Evolutionary conservation across 2,113 vertebrate species (phyloP), one percentile per base, ranked within the genome.

Genomic region (Xenus cinereus): DNA sequence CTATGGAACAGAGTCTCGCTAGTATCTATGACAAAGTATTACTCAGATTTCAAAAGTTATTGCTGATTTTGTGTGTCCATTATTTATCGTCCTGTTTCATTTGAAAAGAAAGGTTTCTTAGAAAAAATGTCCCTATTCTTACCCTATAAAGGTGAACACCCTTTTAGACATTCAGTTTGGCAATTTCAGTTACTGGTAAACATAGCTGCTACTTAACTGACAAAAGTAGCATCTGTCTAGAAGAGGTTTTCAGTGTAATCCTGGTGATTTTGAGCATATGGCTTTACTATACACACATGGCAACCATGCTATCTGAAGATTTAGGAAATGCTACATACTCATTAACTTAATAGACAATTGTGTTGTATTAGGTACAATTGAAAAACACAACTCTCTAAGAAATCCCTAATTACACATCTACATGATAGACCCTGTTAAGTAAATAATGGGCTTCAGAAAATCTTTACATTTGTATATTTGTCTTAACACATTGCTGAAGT

Each of bases 291-390:
- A 50, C 54, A 37, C 39, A 84, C 10, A 17, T 51, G 69, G 57
- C 30, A 92, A 79, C 37, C 62, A 81, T 35, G 59, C 37, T 95
- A 84, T 72, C 85, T 94, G 84, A 89, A 78, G 48, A 80, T 97
- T 95, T 95, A 97, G 92, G 89, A 94, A 96, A 95, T 80, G 46
- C 88, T 77, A 64, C 35, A 22, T 90, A 37, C n/a, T 93, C 95
- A 95, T 96, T 96, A 96, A 89, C 54, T 95, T 97, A 96, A 87
- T 91, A 97, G 88, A 93, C 23, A 97, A 91, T 97, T 97, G 94
- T n/a, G 30, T 14, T 84, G 39, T 30, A 81, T 91, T 90, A 85
- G 80, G 39, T 93, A 72, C 54, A 19, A 75, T 73, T 82, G 82
- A 93, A 88, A 92, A 53, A 28, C 33, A 85, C 57, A 94, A 66